Percentiles rank a stretch among this genome's conserved stretches.
These are phyloP conservation scores for Archocentrus centrarchus DNA, from an alignment of 2,113 vertebrate species.

Conservation along the genomic window DNA sequence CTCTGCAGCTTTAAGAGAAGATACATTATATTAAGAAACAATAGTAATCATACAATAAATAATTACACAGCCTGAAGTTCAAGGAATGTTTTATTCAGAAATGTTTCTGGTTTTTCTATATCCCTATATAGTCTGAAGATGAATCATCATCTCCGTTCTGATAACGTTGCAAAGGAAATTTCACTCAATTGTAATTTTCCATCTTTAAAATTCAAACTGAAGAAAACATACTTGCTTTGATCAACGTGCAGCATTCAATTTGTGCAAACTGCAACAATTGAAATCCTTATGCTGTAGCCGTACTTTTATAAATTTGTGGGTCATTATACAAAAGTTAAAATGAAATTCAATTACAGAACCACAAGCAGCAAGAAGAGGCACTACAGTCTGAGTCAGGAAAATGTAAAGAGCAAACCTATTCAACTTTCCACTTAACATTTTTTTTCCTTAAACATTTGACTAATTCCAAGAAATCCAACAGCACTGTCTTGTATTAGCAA, in stretches of 20 bases:
- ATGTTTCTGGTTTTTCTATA: not conserved
- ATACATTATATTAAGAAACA: no score
- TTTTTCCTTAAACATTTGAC: conserved; percentile 75
- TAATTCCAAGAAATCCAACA: conserved; percentile 81
- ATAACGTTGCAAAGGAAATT: not conserved
- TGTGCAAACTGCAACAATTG: conserved; percentile 1
- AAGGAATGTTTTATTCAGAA: conserved; percentile 20
- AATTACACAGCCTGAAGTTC: not conserved
- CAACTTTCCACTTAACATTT: conserved; percentile 60
- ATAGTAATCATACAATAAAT: no score
- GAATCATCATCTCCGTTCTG: not conserved
- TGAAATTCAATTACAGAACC: not conserved
- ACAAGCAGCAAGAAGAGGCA: conserved; percentile 5
- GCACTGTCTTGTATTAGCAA: conserved; percentile 76
- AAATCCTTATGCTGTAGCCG: not conserved
- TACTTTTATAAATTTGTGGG: not conserved
- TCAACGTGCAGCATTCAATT: not conserved
- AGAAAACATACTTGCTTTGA: not conserved
- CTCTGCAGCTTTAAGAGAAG: no score
- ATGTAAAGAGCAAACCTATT: not conserved
- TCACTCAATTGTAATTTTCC: not conserved
- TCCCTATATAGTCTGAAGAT: not conserved
- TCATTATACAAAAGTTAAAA: conserved; percentile 2
- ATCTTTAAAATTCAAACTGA: not conserved
- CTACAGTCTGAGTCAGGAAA: not conserved